Conservation (phyloP, 2,797 vertebrate species). For the Myoxocephalus aenaeus region DNA sequence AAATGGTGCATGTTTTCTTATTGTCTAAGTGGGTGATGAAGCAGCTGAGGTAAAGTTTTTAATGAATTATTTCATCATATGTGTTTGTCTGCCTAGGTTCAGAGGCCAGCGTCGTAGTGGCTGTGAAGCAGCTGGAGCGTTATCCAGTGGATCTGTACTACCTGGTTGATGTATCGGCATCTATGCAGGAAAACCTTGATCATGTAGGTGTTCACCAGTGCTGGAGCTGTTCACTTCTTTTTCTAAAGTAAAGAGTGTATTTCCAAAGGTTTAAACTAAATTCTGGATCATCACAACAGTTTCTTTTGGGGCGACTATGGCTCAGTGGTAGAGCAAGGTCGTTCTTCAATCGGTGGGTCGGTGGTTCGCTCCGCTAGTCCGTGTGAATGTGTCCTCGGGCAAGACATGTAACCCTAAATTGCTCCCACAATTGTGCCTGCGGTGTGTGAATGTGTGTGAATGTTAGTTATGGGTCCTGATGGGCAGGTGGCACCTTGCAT, state of each 20-base stretch:
- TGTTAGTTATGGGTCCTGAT: no score
- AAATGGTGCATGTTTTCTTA: background rate
- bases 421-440: no score
- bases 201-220: slow-evolving; percentile 69
- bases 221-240: background rate
- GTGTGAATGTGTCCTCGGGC: no score
- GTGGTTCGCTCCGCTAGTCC: no score
- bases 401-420: no score
- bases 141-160: slow-evolving; percentile 99
- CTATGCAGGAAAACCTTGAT: slow-evolving; percentile 96
- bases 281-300: background rate
- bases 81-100: slow-evolving; percentile 80
- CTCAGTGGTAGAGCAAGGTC: no score
- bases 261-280: background rate
- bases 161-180: slow-evolving; percentile 97
- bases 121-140: slow-evolving; percentile 90
- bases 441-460: no score
- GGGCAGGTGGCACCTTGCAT: no score
- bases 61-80: background rate
- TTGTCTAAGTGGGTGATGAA: background rate
- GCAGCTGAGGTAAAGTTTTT: background rate
- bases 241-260: background rate
- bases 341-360: no score
- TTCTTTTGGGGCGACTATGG: no score
- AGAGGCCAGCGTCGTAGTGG: slow-evolving; percentile 89